Base-by-base conservation (phyloP, 37 sponge, comb jelly and placozoan genomes). In the Ephydatia muelleri region DNA sequence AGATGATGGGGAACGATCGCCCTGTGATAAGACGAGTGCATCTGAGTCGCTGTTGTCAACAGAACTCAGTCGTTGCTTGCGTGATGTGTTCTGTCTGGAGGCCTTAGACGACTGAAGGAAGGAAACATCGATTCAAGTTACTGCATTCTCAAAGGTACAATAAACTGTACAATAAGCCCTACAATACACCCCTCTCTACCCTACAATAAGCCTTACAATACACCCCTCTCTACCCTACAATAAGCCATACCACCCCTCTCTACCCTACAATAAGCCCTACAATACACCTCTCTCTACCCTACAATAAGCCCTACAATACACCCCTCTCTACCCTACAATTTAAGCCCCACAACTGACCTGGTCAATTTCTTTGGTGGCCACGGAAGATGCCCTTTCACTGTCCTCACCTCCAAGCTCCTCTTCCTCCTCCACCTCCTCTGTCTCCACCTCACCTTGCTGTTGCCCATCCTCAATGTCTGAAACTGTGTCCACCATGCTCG, bases 311-410 rank as follows among this genome's bases (percentile, higher is more conserved):
- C n/a, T n/a, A n/a, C n/a, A n/a, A n/a, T n/a, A 65, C 67, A 65
- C 31, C 30, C 30, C 57, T 43, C 6, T 43, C 43, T 6, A 22
- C 47, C 75, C 67, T 75, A n/a, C n/a, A n/a, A n/a, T n/a, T n/a
- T n/a, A n/a, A n/a, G n/a, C 76, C 13, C 13, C 38, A 73, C 28
- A 73, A 75, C 76, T 49, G 11, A 47, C 73, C 81, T 83, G 67
- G 78, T 78, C 77, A 73, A 73, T 80, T 4, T 83, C 89, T 47
- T 48, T 73, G 16, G 67, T 80, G 16, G 34, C 57, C 71, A 69
- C 66, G 28, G 30, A 48, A 22, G 37, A 76, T 28, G 28, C 70
- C 67, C 67, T 32, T 28, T 77, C 39, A 3, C 48, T 76, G 26
- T 39, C n/a, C 26, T 33, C 47, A 65, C 21, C 28, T 38, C 26